phyloP scores from a whole-genome alignment of 2,888 invertebrate genomes.

The Eueremaeus valkanovi region DNA sequence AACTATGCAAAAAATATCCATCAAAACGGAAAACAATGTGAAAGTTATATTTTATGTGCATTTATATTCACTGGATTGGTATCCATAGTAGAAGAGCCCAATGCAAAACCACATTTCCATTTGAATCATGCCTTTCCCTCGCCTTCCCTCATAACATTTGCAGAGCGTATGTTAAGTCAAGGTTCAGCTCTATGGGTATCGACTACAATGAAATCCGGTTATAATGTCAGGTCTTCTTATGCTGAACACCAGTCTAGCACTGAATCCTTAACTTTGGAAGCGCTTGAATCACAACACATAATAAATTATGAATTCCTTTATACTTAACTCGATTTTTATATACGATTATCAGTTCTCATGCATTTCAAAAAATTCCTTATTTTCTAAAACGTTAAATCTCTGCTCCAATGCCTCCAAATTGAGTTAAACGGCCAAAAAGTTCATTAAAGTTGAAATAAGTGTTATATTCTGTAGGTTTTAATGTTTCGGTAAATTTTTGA shows the following conservation, averaged over 20 bases:
- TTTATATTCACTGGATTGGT: too few species aligned
- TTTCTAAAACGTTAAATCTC: background rate
- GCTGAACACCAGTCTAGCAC: too few species aligned
- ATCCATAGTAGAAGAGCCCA: background rate
- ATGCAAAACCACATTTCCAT: background rate
- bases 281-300: background rate
- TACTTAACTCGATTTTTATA: background rate
- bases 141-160: background rate
- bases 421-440: background rate
- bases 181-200: background rate
- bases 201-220: conserved; percentile 7
- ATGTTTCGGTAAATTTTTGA: background rate
- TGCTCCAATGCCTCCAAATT: background rate
- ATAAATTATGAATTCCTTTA: background rate
- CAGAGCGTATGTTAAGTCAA: background rate
- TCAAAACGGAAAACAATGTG: too few species aligned
- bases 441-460: background rate
- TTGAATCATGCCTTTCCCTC: background rate
- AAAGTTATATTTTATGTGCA: too few species aligned
- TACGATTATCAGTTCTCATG: background rate
- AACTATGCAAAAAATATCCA: too few species aligned
- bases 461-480: background rate
- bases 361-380: background rate
- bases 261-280: background rate
- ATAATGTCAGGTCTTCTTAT: background rate